Base-by-base conservation (phyloP, 2,113 vertebrate genomes). In the Gorilla gorilla region DNA sequence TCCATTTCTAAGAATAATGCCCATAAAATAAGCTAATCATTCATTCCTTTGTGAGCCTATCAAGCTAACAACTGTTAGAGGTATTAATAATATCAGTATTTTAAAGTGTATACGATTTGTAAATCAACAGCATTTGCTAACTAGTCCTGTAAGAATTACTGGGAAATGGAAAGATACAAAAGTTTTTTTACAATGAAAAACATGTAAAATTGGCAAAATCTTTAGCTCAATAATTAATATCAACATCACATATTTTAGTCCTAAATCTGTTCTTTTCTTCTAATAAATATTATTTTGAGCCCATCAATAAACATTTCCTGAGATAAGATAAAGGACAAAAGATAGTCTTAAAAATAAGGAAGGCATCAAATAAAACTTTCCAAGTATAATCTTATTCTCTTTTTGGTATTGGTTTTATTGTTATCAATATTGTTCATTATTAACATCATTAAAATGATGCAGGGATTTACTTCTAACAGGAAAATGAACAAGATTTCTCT, bases 221-320 rank as follows among this genome's bases (percentile, higher is more conserved):
- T 66, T 89, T 78, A 91, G 35, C 16, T 68, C 4, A 6, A 90
- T 81, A 95, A 90, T 64, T 59, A 94, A 85, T 45, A 14, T 43
- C 50, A 61, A 3, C 50, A 35, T 87, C 14, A 25, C 5, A 87
- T 16, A 23, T 3, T 5, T 92, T 81, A 25, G 12, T 68, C 14
- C 70, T 25, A 48, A 75, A 32, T 52, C 30, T 68, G 14, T 80
- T 38, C 68, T 73, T n/a, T 89, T 83, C 25, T 86, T 84, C 23
- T 66, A 61, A 75, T 66, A 90, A n/a, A 32, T 70, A 23, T 27
- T 76, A 27, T 70, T 25, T 43, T 89, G 73, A 95, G 55, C 11
- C 30, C 48, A 78, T 76, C 61, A 86, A 68, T 73, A 97, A 93
- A 88, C 17, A 90, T 72, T 92, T 89, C 25, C 27, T n/a, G 38